Percentiles rank a stretch among this genome's conserved stretches.
phyloP scores from a whole-genome alignment of 2,888 invertebrate species.

The Cosmia trapezina region DNA sequence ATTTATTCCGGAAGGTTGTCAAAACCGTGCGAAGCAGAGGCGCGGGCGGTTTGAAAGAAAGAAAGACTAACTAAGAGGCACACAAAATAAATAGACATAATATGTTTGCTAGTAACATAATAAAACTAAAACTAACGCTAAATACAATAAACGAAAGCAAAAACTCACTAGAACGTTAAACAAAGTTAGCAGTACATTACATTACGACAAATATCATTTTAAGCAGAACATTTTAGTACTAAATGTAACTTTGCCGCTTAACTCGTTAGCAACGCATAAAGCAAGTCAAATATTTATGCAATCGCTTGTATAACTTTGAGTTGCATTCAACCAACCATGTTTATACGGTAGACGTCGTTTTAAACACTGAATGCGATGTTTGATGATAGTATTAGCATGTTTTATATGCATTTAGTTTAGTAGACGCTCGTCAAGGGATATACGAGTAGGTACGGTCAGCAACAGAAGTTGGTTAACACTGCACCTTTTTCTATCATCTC shows the following conservation, averaged over 20 bases:
- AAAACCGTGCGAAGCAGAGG: not conserved
- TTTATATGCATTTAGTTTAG: not conserved
- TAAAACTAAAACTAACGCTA: not conserved
- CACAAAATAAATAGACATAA: no score
- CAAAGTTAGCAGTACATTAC: conserved; percentile 9
- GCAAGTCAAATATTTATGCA: conserved; percentile 39
- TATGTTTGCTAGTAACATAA: not conserved
- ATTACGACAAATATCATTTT: conserved; percentile 31
- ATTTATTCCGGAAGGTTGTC: not conserved
- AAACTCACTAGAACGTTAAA: not conserved
- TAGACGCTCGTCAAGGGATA: not conserved
- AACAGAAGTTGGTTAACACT: no score
- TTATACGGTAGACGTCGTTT: not conserved
- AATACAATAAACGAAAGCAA: not conserved
- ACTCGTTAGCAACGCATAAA: conserved; percentile 32
- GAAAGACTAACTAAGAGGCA: no score
- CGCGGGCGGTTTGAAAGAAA: not conserved
- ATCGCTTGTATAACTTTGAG: conserved; percentile 25
- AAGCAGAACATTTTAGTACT: conserved; percentile 23
- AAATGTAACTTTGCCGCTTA: conserved; percentile 16
- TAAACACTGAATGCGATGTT: not conserved
- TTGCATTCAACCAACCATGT: conserved; percentile 10
- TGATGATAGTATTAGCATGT: not conserved
- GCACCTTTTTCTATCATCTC: no score
- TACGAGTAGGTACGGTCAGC: no score